A percentile compares a stretch with the other conserved stretches of the same genome.
phyloP scores from a whole-genome alignment of 2,113 vertebrate genomes.

The Oryctolagus cuniculus region mOryCun1.1 NC_091433.1:173560001-173560500 shows the following conservation, averaged over 20 bases:
- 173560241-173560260: neutral
- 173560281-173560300: neutral
- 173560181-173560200: neutral
- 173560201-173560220: neutral
- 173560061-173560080: too few relatives aligned
- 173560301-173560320: neutral
- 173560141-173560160: too few relatives aligned
- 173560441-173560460: neutral
- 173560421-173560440: neutral
- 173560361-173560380: neutral
- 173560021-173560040: too few relatives aligned
- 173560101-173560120: too few relatives aligned
- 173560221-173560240: neutral
- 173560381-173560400: neutral
- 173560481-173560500: neutral
- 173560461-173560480: neutral
- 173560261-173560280: neutral
- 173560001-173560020: too few relatives aligned
- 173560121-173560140: too few relatives aligned
- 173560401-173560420: neutral
- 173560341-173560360: neutral
- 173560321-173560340: neutral
- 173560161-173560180: neutral
- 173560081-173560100: too few relatives aligned
- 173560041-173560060: too few relatives aligned